Base-by-base conservation (phyloP, 2,797 vertebrate species). In the Esox lucius region DNA sequence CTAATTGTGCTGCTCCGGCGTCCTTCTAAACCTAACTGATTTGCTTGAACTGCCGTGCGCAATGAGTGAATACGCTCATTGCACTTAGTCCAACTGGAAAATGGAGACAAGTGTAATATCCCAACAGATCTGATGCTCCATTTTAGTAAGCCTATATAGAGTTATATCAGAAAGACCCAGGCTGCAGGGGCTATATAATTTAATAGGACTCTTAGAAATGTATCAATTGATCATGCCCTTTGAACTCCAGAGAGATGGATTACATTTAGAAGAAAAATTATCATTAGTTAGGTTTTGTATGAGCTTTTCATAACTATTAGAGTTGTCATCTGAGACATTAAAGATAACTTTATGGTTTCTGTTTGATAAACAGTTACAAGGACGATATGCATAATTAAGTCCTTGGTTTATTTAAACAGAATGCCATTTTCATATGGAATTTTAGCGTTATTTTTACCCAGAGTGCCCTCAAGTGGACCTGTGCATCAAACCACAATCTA, bases 81-180 rank as follows among this genome's bases (percentile, higher is more conserved):
- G 80, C 75, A 77, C 78, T 68, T 66, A 84, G 81, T 62, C 85
- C 78, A 83, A 80, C 79, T 68, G 70, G 64, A 64, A 80, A 66
- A 82, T 42, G 24, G 65, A 78, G 70, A 79, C 72, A 6, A 42
- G 39, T 42, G 39, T 39, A 42, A 42, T 42, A 42, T 42, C 1
- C 39, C 9, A 42, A 42, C 39, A 9, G 39, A 39, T 6, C 9
- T 42, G 9, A 42, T 6, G 5, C 5, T 42, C 9, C 68, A 74
- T 78, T 77, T 75, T 64, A 75, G 42, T 13, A 53, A 26, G 39
- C 31, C 69, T 71, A 42, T 75, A 78, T 68, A 56, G 72, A 61
- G 76, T 77, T 75, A 73, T 61, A 46, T 42, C 35, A 82, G 79
- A 78, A 64, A 19, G 42, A 48, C 72, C 16, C 72, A 19, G n/a